Evolutionary conservation across 1,140 invertebrate genomes (phyloP).

Genomic region (Bombus waltoni): DNA sequence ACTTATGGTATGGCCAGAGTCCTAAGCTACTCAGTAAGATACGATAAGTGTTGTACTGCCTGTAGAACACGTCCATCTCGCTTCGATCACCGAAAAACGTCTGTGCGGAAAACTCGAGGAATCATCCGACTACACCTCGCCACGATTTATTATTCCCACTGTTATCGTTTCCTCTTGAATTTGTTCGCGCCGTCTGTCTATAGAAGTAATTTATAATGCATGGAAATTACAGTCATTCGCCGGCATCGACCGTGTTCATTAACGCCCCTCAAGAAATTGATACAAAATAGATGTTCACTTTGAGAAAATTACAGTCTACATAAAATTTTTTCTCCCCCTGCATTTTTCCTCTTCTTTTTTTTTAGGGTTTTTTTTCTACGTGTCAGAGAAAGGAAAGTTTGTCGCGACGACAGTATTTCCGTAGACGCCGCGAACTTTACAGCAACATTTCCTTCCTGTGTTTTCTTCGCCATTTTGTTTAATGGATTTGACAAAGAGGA

Average conservation of each 20-base stretch:
- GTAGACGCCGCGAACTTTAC: accelerated
- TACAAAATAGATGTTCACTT: too few relatives aligned
- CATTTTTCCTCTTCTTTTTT: too few relatives aligned
- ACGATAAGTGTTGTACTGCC: slow-evolving; percentile 2
- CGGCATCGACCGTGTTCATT: neutral
- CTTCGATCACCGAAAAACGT: neutral
- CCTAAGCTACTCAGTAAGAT: slow-evolving; percentile 14
- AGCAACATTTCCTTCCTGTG: accelerated
- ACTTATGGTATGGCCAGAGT: slow-evolving; percentile 34
- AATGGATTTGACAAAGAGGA: too few relatives aligned
- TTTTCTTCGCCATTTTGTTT: too few relatives aligned
- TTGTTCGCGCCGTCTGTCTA: too few relatives aligned
- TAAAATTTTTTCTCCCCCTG: too few relatives aligned
- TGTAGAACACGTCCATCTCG: slow-evolving; percentile 28
- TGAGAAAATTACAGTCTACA: too few relatives aligned
- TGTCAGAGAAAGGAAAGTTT: too few relatives aligned
- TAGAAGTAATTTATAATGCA: neutral
- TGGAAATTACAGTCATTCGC: neutral
- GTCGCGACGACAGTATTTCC: too few relatives aligned
- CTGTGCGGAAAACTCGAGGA: neutral
- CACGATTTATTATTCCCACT: neutral
- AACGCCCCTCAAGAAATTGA: too few relatives aligned
- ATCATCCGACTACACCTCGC: neutral
- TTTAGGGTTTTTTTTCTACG: too few relatives aligned
- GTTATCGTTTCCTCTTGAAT: neutral